These are phyloP conservation scores for Thera obeliscata DNA, from an alignment of 2,888 invertebrate genomes.

Conservation along the genomic window DNA sequence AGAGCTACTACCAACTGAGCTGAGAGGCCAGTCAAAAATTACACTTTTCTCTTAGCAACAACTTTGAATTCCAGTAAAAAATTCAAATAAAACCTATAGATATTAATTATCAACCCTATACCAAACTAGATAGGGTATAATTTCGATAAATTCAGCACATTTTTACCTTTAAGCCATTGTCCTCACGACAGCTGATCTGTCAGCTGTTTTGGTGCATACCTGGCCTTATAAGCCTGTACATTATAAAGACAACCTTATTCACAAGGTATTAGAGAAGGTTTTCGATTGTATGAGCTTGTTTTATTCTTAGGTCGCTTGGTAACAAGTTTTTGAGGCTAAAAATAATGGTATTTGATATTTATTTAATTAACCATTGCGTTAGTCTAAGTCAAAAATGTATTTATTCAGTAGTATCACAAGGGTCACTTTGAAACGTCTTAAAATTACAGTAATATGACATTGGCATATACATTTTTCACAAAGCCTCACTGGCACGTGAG, in stretches of 20 bases:
- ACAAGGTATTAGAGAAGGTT: not conserved
- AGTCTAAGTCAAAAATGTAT: no score
- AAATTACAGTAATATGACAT: no score
- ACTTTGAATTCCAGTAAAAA: no score
- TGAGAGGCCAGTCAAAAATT: no score
- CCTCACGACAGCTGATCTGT: conserved; percentile 9
- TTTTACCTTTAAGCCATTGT: not conserved
- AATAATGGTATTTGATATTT: not conserved
- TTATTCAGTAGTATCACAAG: no score
- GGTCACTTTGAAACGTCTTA: no score
- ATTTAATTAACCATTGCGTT: no score
- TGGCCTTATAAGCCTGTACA: not conserved
- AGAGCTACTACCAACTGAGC: no score
- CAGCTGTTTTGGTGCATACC: conserved; percentile 10
- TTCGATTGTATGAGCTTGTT: not conserved
- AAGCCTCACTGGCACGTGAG: no score
- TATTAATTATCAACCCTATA: not conserved
- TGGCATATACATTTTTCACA: no score
- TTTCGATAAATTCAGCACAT: not conserved
- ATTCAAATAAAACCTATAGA: no score
- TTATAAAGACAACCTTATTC: not conserved
- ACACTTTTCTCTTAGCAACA: no score
- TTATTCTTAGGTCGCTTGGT: not conserved
- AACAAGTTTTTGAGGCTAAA: not conserved
- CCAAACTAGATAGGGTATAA: not conserved